These are phyloP conservation scores for Drosophila guanche DNA, from an alignment of 1,140 invertebrate genomes.

Conservation along the genomic window DNA sequence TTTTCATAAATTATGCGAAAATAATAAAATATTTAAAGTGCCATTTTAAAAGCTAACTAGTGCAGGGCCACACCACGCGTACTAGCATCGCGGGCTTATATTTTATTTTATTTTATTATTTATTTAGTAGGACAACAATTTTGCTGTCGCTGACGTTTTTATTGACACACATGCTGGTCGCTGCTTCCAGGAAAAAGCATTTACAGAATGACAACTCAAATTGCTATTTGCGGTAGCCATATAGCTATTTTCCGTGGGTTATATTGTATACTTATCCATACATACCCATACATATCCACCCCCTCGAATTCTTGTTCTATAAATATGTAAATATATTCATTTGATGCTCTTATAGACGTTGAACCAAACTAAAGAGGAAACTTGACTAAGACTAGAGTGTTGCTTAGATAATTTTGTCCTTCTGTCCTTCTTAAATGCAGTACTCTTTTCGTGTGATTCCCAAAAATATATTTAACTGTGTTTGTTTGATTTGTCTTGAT, in stretches of 20 bases:
- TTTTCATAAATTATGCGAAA: conserved; percentile 54
- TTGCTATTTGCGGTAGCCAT: conserved; percentile 55
- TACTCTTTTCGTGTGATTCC: too few relatives aligned
- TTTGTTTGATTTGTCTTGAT: too few relatives aligned
- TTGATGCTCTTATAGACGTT: conserved; percentile 2
- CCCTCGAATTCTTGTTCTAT: neutral
- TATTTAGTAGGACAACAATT: conserved; percentile 63
- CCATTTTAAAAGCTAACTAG: conserved; percentile 41
- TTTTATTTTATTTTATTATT: conserved; percentile 71
- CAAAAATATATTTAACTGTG: too few relatives aligned
- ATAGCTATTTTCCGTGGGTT: conserved; percentile 31
- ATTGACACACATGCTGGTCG: conserved; percentile 58
- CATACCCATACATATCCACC: conserved; percentile 9
- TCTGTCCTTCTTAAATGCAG: too few relatives aligned
- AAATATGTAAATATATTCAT: conserved; percentile 5
- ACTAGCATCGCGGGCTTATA: conserved; percentile 31
- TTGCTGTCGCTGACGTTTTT: conserved; percentile 72
- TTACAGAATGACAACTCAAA: conserved; percentile 67
- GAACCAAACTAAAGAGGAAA: too few relatives aligned
- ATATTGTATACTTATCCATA: conserved; percentile 10
- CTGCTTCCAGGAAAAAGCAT: conserved; percentile 18
- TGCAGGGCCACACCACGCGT: neutral
- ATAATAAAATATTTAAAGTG: conserved; percentile 68
- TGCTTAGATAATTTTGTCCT: too few relatives aligned
- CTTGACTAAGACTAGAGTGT: too few relatives aligned